Evolutionary conservation across 37 sponge, comb jelly and placozoan species (phyloP).

Genomic region (Chondrilla cf. caribensis): DNA sequence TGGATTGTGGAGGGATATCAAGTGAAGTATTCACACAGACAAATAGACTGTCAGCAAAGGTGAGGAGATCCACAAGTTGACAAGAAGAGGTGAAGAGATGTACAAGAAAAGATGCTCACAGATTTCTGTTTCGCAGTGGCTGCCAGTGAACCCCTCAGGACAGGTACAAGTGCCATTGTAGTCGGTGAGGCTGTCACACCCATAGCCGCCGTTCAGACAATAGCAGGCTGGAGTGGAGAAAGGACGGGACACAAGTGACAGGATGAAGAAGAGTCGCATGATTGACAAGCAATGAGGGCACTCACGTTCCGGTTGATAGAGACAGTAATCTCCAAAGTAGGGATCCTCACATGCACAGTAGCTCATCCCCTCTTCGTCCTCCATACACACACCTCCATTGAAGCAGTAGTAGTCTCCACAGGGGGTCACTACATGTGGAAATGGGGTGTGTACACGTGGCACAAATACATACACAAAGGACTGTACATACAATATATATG

Average conservation of each 20-base stretch:
- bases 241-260: neutral
- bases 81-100: neutral
- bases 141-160: constrained; percentile 7
- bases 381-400: neutral
- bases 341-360: neutral
- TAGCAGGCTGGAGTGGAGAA: neutral
- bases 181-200: neutral
- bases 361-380: neutral
- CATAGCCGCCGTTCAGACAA: constrained; percentile 3
- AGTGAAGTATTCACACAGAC: too few species aligned
- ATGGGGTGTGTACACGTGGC: neutral
- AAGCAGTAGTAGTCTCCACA: constrained; percentile 23
- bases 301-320: neutral
- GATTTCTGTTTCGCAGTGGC: constrained; percentile 1
- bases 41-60: too few species aligned
- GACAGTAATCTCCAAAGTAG: constrained; percentile 9
- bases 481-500: too few species aligned
- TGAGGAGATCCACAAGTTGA: too few species aligned
- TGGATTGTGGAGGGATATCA: too few species aligned
- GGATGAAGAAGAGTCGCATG: too few species aligned
- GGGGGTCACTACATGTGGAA: neutral
- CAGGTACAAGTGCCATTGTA: constrained; percentile 9
- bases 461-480: neutral
- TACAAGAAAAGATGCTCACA: neutral
- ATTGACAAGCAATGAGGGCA: too few species aligned